Evolutionary conservation across 2,888 invertebrate species (phyloP), one percentile per base, ranked within the genome.

Genomic region (Dolichomitus sp.): DNA sequence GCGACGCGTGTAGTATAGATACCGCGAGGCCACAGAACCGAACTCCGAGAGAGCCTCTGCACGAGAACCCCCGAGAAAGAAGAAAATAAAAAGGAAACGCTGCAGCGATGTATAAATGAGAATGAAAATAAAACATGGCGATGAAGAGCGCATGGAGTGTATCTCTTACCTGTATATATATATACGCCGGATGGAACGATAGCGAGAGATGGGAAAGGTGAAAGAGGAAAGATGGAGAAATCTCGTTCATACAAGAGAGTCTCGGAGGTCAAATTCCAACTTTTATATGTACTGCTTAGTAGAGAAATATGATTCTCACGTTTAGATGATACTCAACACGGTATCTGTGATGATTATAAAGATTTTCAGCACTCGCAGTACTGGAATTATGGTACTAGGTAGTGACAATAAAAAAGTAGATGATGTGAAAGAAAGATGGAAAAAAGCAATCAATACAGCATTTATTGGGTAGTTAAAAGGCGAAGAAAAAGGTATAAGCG

Each of bases 1-100:
- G 69, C 52, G 74, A 74, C 76, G 76, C 66, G 65, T 70, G 61
- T 65, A 42, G 83, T 59, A 37, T 84, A 68, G 83, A 85, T 78
- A 69, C 59, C 65, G 73, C 70, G 68, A 80, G 75, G 54, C 63
- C 76, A 63, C 73, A 57, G 73, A 17, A 50, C 57, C 63, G 68
- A 63, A 54, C 65, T 40, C 52, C 69, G 50, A 74, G 70, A 48
- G 50, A 61, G 69, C 14, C 23, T 17, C 9, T 6, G 52, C 73
- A 65, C 69, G 73, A 75, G 75, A 65, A 69, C 54, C 54, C 54
- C 50, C 74, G 54, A 63, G 33, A 61, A 72, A 37, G 69, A 80
- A 68, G 63, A 74, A 78, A 75, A 61, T 68, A 33, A 17, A 78
- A 54, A 42, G 23, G 54, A 77, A 45, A 59, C 68, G 42, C 68